phyloP scores from a whole-genome alignment of 2,888 invertebrate species.

The Lomographa bimaculata region DNA sequence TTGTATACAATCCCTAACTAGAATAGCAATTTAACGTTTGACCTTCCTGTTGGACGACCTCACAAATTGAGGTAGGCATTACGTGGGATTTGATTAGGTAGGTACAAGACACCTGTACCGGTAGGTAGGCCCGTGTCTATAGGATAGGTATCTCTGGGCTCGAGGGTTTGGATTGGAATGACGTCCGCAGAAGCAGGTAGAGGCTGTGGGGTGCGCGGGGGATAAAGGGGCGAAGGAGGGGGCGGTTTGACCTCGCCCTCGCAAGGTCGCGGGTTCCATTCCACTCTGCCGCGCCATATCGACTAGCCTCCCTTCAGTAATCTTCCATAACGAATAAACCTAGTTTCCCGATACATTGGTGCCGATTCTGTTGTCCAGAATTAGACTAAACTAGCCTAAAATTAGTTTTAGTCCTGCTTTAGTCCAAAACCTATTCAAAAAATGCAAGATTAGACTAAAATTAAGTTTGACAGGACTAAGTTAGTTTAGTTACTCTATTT shows the following conservation, averaged over 20 bases:
- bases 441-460: too few relatives aligned
- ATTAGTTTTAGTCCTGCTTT: too few relatives aligned
- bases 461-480: too few relatives aligned
- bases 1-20: too few relatives aligned
- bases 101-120: constrained; percentile 25
- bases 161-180: constrained; percentile 52
- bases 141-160: constrained; percentile 34
- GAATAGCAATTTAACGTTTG: constrained; percentile 17
- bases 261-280: constrained; percentile 74
- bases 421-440: too few relatives aligned
- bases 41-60: constrained; percentile 25
- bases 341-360: constrained; percentile 38
- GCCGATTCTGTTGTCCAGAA: constrained; percentile 18
- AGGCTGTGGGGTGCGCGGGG: constrained; percentile 44
- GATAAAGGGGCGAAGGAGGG: constrained; percentile 33
- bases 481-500: too few relatives aligned
- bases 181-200: constrained; percentile 68
- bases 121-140: too few relatives aligned
- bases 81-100: constrained; percentile 32
- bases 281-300: constrained; percentile 63
- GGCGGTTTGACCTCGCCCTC: constrained; percentile 70
- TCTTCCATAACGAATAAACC: constrained; percentile 58
- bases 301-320: constrained; percentile 55
- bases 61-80: constrained; percentile 32
- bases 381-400: too few relatives aligned